Percentiles rank a stretch among this genome's conserved stretches.
Evolutionary conservation across 2,797 vertebrate species (phyloP).

Genomic region (Malacoraja senta): DNA sequence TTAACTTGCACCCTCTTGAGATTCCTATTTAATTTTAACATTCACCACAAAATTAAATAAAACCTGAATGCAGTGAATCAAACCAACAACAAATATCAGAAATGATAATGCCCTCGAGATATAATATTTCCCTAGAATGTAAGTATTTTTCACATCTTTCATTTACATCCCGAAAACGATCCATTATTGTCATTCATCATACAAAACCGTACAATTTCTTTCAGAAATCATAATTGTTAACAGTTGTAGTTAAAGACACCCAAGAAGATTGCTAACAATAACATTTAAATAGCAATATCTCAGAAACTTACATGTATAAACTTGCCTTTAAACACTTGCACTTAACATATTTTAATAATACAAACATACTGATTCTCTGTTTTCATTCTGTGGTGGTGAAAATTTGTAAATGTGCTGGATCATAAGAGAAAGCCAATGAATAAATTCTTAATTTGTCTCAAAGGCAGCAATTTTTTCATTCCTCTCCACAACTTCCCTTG

Average conservation of each 20-base stretch:
- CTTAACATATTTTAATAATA: not conserved
- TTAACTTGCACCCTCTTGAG: not conserved
- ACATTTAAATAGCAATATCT: not conserved
- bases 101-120: not conserved
- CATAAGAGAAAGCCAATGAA: not conserved
- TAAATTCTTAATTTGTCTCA: not conserved
- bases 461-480: not conserved
- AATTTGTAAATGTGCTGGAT: not conserved
- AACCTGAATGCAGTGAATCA: not conserved
- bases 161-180: not conserved
- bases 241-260: not conserved
- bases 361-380: not conserved
- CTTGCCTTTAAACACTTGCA: not conserved
- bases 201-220: too few relatives aligned
- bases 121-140: not conserved
- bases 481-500: not conserved
- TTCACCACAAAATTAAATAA: not conserved
- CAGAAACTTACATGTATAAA: not conserved
- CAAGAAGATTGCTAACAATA: not conserved
- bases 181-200: too few relatives aligned
- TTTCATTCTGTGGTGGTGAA: not conserved
- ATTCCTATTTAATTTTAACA: not conserved
- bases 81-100: not conserved
- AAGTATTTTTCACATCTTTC: not conserved
- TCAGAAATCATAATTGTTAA: not conserved